Evolutionary conservation across 2,888 invertebrate species (phyloP).

Genomic region (Dryobotodes eremita): DNA sequence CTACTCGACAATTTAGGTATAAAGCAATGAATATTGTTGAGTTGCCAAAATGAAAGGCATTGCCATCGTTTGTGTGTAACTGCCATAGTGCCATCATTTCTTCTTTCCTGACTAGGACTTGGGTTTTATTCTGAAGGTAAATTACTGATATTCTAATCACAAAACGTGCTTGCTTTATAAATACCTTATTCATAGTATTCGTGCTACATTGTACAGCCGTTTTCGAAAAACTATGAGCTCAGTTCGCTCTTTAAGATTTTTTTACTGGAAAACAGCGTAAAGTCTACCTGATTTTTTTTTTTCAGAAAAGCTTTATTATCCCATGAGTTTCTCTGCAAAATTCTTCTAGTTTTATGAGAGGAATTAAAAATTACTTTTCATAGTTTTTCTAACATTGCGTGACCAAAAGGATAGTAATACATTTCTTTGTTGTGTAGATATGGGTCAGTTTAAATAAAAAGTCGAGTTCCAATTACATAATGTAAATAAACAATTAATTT

Average conservation of each 20-base stretch:
- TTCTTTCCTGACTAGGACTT: not conserved
- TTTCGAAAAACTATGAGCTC: not conserved
- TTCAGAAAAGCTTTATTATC: not conserved
- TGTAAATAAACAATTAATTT: slow-evolving; percentile 41
- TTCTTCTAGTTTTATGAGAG: not conserved
- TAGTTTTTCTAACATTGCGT: slow-evolving; percentile 31
- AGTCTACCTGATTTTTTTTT: not conserved
- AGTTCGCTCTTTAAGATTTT: not conserved
- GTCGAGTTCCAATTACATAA: slow-evolving; percentile 52
- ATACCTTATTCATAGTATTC: not conserved
- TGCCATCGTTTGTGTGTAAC: not conserved
- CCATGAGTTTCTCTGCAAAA: not conserved
- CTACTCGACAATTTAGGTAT: too few species aligned
- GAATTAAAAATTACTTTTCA: not conserved
- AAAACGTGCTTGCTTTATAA: not conserved
- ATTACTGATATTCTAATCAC: not conserved
- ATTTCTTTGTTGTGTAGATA: slow-evolving; percentile 29
- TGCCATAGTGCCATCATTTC: not conserved
- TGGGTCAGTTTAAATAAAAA: slow-evolving; percentile 47
- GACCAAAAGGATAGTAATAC: slow-evolving; percentile 31
- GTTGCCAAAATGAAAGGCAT: not conserved
- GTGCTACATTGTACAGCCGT: not conserved
- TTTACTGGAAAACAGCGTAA: not conserved
- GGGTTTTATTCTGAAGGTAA: not conserved
- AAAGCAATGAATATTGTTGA: not conserved